Evolutionary conservation across 2,888 invertebrate species (phyloP).

Genomic region (Nomada hirtipes): DNA sequence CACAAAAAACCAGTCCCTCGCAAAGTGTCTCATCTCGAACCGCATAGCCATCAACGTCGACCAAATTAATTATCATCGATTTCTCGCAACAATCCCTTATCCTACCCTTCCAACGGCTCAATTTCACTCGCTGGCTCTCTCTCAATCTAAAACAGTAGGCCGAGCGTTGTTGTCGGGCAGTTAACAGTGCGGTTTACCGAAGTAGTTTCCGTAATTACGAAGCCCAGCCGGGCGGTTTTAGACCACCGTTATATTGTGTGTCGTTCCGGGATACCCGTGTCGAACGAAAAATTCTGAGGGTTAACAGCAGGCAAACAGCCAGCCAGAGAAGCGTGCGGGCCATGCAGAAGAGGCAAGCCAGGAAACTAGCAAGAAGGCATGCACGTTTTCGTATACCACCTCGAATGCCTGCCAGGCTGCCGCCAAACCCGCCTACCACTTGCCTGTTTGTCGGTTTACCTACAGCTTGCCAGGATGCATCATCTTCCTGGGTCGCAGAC

Average conservation of each 20-base stretch:
- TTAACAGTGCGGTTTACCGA: conserved; percentile 41
- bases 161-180: conserved; percentile 16
- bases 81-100: neutral
- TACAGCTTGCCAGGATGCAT: conserved; percentile 54
- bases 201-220: conserved; percentile 34
- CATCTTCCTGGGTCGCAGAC: conserved; percentile 64
- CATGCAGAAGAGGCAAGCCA: neutral
- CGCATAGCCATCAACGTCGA: no score
- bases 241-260: conserved; percentile 70
- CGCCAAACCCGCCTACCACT: conserved; percentile 28
- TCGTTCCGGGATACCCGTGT: conserved; percentile 35
- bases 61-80: no score
- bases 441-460: conserved; percentile 27
- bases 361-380: conserved; percentile 24
- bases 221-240: conserved; percentile 14
- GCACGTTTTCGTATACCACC: conserved; percentile 26
- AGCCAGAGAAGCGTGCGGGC: conserved; percentile 10
- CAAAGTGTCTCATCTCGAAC: no score
- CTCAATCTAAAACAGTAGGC: neutral
- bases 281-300: conserved; percentile 71
- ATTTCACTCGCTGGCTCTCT: neutral
- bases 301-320: conserved; percentile 66
- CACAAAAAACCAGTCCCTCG: no score
- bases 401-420: conserved; percentile 21
- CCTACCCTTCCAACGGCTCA: neutral